phyloP scores from a whole-genome alignment of 2,797 vertebrate species.

The Sebastes matsubarae region DNA sequence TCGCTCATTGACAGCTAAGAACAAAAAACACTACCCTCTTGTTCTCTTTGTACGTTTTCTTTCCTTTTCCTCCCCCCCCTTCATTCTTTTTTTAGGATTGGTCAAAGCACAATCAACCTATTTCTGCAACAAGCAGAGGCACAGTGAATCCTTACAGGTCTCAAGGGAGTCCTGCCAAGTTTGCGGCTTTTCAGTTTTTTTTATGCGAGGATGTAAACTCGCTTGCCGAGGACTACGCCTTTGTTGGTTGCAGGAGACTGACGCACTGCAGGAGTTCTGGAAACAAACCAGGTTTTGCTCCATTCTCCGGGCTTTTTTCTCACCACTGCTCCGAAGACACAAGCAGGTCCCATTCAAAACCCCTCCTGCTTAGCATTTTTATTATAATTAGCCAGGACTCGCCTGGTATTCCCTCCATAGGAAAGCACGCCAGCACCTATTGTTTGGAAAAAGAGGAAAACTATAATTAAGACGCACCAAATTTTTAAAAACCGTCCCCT shows the following conservation, averaged over 20 bases:
- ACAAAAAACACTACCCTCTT: slow-evolving; percentile 71
- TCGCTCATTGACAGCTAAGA: slow-evolving; percentile 54
- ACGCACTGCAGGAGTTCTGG: slow-evolving; percentile 75
- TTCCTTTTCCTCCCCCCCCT: not conserved
- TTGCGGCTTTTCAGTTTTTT: slow-evolving; percentile 59
- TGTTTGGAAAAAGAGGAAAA: slow-evolving; percentile 21
- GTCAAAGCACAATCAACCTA: slow-evolving; percentile 73
- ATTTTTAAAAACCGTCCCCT: slow-evolving; percentile 10
- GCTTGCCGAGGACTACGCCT: slow-evolving; percentile 55
- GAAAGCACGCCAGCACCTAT: slow-evolving; percentile 30
- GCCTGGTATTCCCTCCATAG: slow-evolving; percentile 41
- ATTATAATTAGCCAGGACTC: slow-evolving; percentile 66
- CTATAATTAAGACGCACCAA: slow-evolving; percentile 37
- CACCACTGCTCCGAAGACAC: slow-evolving; percentile 47
- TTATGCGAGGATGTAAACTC: slow-evolving; percentile 58
- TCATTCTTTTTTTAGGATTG: slow-evolving; percentile 50
- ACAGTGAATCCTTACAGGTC: slow-evolving; percentile 64
- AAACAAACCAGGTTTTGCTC: slow-evolving; percentile 65
- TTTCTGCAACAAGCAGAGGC: slow-evolving; percentile 64
- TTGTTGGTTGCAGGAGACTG: slow-evolving; percentile 70
- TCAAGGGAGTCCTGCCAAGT: slow-evolving; percentile 67
- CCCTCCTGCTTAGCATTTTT: slow-evolving; percentile 41
- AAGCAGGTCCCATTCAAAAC: slow-evolving; percentile 53
- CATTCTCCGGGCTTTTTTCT: slow-evolving; percentile 60
- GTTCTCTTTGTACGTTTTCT: slow-evolving; percentile 62